phyloP scores from a whole-genome alignment of 1,140 invertebrate species.

The Sitophilus oryzae region DNA sequence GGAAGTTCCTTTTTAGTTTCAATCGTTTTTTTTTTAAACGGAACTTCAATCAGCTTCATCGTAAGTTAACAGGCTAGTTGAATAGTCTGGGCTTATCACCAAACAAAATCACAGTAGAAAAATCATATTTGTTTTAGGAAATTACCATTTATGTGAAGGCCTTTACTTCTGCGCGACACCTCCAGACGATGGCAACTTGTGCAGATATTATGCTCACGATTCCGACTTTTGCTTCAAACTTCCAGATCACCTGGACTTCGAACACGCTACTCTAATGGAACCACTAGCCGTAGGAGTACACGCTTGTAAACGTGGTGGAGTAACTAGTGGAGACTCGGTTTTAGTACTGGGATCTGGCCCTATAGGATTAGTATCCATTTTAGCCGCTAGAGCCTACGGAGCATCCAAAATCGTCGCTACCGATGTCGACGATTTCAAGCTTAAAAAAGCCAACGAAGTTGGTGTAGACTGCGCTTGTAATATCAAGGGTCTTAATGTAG shows the following conservation, averaged over 20 bases:
- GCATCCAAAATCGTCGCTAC: constrained; percentile 74
- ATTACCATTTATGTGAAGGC: constrained; percentile 85
- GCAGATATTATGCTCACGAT: constrained; percentile 77
- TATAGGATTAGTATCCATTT: constrained; percentile 78
- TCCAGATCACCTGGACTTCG: constrained; percentile 79
- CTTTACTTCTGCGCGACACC: constrained; percentile 87
- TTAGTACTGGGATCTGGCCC: constrained; percentile 86
- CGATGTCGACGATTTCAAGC: constrained; percentile 67
- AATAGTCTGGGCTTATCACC: too few species aligned
- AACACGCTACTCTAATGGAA: constrained; percentile 89
- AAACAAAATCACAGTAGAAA: too few species aligned
- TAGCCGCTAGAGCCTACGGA: constrained; percentile 86
- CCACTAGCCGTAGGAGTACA: constrained; percentile 91
- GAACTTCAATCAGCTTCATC: too few species aligned
- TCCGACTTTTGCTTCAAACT: constrained; percentile 91
- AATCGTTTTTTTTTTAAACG: too few species aligned
- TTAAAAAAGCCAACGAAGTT: constrained; percentile 72
- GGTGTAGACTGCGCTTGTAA: constrained; percentile 71
- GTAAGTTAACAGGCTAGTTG: too few species aligned
- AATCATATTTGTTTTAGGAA: constrained; percentile 19
- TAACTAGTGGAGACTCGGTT: constrained; percentile 67
- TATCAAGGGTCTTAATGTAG: constrained; percentile 51
- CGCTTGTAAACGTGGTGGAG: constrained; percentile 72
- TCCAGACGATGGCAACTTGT: constrained; percentile 77
- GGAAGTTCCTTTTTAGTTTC: too few species aligned